Evolutionary conservation across 1,140 invertebrate species (phyloP), one percentile per base, ranked within the genome.

Genomic region (Carcinoscorpius rotundicauda): DNA sequence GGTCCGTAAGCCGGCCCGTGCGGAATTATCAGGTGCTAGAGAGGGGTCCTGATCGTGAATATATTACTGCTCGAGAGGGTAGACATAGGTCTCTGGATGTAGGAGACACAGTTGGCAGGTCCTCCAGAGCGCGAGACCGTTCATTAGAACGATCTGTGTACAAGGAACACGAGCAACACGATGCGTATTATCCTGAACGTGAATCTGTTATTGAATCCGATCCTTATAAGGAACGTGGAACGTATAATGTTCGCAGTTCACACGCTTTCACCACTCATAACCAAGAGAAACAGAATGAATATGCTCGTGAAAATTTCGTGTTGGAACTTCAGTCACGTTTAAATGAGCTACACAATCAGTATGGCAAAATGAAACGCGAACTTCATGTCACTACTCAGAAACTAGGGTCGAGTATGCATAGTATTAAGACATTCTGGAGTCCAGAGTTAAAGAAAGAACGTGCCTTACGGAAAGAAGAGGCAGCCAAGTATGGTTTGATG

Each of bases 391-490:
- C 93, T 64, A 97, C 97, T 80, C 93, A 98, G 79, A 98, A 98
- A 79, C 81, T 99, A 66, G 93, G 93, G 74, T 97, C 95, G 73
- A 94, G 89, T 72, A 98, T 98, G 95, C 95, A 98, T 79, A 95
- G 91, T 78, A 98, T 99, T 76, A 99, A 99, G 80, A 98, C 95
- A 6, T 98, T 99, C 80, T 99, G 97, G 97, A 97, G 93, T 77
- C 97, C 97, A 0, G 97, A 99, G 77, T 81, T 99, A 72, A 99
- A 99, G 79, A 98, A 97, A 80, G 96, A 98, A 79, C 80, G 96
- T 65, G 91, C 94, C 6, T 75, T 98, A 61, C 81, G 96, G 60
- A 98, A 98, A 78, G 97, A 99, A 78, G 97, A 99, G 79, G 93
- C 91, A 74, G 91, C 93, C 72, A 97, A 97, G 78, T 96, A 96